Evolutionary conservation across 2,113 vertebrate genomes (phyloP), one percentile per base, ranked within the genome.

Genomic region (Rhagologus leucostigma): DNA sequence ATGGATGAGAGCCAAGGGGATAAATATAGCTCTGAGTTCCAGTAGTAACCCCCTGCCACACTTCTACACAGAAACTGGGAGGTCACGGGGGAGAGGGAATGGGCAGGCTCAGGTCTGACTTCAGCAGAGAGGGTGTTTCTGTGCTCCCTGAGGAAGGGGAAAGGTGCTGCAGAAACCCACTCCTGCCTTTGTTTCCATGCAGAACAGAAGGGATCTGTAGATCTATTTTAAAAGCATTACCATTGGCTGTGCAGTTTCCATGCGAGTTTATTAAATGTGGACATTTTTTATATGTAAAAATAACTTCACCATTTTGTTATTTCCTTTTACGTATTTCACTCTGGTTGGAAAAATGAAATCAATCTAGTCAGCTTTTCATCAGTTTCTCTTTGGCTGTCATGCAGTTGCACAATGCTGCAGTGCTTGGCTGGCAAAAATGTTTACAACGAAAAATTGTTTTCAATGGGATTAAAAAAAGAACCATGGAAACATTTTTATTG

Each of bases 321-420:
- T 96, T 96, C 93, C 92, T 96, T 95, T 97, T 97, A 96, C 80
- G 89, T 96, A 96, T 95, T 97, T 95, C 87, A 94, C 89, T 95
- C 50, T 0, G 73, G 91, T 95, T 96, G 96, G 94, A 96, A 96
- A 97, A 96, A 97, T 97, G 91, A 97, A 97, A 96, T 96, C 92
- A 96, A 96, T 94, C 93, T 95, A 92, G 93, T 96, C 96, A 96
- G 94, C 96, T 97, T 96, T 96, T 97, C 95, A 96, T 90, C 95
- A 95, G 94, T 97, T 97, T 95, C 96, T 94, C 81, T 96, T 97
- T 97, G 93, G 96, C 95, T 97, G 96, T 96, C 93, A 93, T 89
- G 93, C 96, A 96, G 85, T 95, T 96, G 93, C 91, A 97, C 96
- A 97, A 97, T 92, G 87, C 93, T 95, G 89, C 95, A 97, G 93